Evolutionary conservation across 2,888 invertebrate species (phyloP).

Genomic region (Sesia apiformis): DNA sequence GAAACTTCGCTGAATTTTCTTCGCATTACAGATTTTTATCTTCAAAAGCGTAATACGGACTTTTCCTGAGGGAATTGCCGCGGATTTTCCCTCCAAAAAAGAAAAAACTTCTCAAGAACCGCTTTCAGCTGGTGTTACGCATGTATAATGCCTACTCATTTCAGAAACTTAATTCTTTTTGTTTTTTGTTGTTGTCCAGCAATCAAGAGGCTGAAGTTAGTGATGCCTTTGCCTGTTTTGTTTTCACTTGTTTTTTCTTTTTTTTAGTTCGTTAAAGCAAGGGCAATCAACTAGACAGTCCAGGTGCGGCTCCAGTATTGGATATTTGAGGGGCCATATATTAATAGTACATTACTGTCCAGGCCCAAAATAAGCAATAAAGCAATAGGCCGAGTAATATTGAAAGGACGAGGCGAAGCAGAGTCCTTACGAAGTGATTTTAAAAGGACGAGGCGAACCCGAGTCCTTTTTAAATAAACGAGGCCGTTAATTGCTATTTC

Average conservation of each 20-base stretch:
- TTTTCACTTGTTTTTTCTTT: conserved; percentile 8
- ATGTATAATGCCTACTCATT: conserved; percentile 45
- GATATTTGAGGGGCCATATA: too few species aligned
- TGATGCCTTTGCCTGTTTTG: conserved; percentile 5
- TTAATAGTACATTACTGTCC: too few species aligned
- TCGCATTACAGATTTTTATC: conserved; percentile 15
- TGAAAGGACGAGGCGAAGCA: too few species aligned
- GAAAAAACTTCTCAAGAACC: conserved; percentile 4
- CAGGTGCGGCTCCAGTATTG: too few species aligned
- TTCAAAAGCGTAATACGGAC: neutral
- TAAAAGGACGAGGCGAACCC: too few species aligned
- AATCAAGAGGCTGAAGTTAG: conserved; percentile 18
- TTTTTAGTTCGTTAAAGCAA: conserved; percentile 34
- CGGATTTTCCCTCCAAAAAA: neutral
- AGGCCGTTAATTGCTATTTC: too few species aligned
- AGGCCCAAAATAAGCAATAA: too few species aligned
- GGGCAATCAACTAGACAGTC: conserved; percentile 25
- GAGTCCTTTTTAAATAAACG: too few species aligned
- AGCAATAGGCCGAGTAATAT: too few species aligned
- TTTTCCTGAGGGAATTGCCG: neutral
- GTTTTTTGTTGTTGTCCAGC: conserved; percentile 24
- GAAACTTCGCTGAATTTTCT: conserved; percentile 21
- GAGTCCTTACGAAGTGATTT: too few species aligned
- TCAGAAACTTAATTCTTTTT: conserved; percentile 16
- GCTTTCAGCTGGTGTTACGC: conserved; percentile 32